Conservation (phyloP, 2,888 invertebrate genomes). For the Scelioninae gen. 1 region DNA sequence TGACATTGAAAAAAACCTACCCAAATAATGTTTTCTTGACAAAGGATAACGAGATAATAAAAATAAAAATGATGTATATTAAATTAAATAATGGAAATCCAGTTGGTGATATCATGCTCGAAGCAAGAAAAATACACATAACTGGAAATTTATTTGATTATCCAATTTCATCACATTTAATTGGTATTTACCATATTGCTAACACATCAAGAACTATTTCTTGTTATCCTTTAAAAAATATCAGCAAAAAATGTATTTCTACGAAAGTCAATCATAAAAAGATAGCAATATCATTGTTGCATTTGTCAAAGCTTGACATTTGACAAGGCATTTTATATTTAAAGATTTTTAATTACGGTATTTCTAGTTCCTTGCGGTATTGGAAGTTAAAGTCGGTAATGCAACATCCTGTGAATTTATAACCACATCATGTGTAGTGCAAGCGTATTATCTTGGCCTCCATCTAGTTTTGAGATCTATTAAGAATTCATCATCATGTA, state of each 20-base stretch:
- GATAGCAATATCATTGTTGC: too few relatives aligned
- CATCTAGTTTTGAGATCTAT: too few relatives aligned
- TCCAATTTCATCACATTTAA: conserved; percentile 12
- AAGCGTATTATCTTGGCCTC: too few relatives aligned
- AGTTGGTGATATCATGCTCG: conserved; percentile 17
- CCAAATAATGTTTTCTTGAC: conserved; percentile 20
- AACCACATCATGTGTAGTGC: too few relatives aligned
- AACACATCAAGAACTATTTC: neutral
- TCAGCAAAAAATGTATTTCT: conserved; percentile 23
- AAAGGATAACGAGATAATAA: conserved; percentile 1
- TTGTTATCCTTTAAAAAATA: conserved; percentile 7
- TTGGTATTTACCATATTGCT: conserved; percentile 21
- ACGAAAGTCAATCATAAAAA: too few relatives aligned
- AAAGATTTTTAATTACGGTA: too few relatives aligned
- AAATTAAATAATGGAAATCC: neutral
- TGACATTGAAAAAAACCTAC: conserved; percentile 8
- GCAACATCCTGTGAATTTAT: too few relatives aligned
- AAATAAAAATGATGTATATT: conserved; percentile 27
- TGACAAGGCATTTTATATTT: too few relatives aligned
- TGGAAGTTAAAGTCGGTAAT: too few relatives aligned
- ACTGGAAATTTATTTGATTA: conserved; percentile 19
- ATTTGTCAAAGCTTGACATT: too few relatives aligned
- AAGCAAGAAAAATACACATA: neutral
- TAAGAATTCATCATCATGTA: too few relatives aligned
- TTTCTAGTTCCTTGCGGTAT: too few relatives aligned